Base-by-base conservation (phyloP, 2,888 invertebrate species). In the Temnothorax rugatulus region DNA sequence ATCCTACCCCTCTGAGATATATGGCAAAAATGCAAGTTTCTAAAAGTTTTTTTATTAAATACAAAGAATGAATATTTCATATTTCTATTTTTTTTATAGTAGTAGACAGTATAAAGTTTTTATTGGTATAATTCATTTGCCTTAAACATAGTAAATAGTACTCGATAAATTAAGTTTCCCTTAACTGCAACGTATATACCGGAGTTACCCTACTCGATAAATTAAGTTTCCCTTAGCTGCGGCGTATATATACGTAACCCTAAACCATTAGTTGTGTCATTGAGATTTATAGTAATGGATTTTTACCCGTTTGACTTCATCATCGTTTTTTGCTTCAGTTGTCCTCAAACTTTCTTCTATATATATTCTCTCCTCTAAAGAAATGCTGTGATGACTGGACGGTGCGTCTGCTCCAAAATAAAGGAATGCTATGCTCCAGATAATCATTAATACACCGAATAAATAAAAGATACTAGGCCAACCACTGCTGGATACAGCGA, bases 401-500 rank as follows among this genome's bases (percentile, higher is more conserved):
- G 97, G 97, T 0, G 96, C 95, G 90, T 96, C 97, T 8, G 96
- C 96, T 0, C 96, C 95, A 59, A 95, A 95, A 71, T 95, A 94
- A 84, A 95, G 95, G 96, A 97, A 97, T 1, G 96, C 68, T 0
- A 95, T 89, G 0, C 95, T 95, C 95, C 96, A 96, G 0, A 95
- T 0, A 2, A 97, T 92, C 29, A 96, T 95, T 0, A 95, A 90
- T 0, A 93, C 91, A 0, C 97, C 97, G 34, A 96, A 96, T 0
- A 96, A 89, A 94, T 97, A 97, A 92, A 97, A 97, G 2, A 96
- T 96, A 18, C 96, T 95, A 0, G 97, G 97, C 97, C 97, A 97
- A 7, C 97, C 97, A 13, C 95, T 91, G 11, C 83, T 77, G 0
- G 95, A 96, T 0, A 95, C 96, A 0, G 97, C 96, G 34, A 97